Conservation (phyloP, 2,797 vertebrate species). For the Pangasius krempfi region DNA sequence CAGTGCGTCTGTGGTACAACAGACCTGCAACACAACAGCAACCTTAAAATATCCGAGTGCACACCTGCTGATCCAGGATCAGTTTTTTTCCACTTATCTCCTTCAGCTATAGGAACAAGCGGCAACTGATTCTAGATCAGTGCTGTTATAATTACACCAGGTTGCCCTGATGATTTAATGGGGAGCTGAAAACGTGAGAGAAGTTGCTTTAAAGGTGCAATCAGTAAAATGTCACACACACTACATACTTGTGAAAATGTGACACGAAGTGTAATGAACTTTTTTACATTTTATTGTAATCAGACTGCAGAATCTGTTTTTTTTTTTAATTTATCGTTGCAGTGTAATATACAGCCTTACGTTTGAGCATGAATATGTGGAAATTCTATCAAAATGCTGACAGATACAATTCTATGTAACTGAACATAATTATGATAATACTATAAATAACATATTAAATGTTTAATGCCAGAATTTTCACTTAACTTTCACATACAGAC, state of each 20-base stretch:
- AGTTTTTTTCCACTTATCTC: background rate
- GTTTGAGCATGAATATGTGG: background rate
- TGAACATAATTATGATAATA: background rate
- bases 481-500: background rate
- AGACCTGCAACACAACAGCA: slow-evolving; percentile 73
- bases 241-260: no score
- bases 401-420: background rate
- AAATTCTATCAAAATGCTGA: background rate
- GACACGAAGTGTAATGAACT: no score
- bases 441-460: background rate
- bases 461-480: background rate
- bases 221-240: background rate
- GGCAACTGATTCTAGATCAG: background rate
- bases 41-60: background rate
- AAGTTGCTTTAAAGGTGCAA: background rate
- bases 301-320: no score
- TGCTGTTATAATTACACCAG: background rate
- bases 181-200: background rate
- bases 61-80: background rate
- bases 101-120: background rate
- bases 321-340: no score
- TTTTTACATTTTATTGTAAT: no score
- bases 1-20: slow-evolving; percentile 88
- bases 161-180: background rate
- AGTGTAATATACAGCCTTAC: background rate